Base-by-base conservation (phyloP, 2,113 vertebrate species). In the Oryzias woworae region DNA sequence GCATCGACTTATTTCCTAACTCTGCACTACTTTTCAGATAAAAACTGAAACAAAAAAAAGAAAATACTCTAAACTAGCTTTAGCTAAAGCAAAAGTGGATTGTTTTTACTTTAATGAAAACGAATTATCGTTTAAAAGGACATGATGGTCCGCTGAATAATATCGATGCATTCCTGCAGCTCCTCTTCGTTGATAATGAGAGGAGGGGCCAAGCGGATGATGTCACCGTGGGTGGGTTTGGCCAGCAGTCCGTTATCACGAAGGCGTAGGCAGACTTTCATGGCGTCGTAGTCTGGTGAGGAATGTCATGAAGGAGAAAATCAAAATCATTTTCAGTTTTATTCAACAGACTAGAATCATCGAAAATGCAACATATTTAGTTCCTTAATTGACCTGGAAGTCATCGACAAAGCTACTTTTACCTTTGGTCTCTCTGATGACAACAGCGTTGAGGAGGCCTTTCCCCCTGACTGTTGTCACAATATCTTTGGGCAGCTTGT, bases 391-490 rank as follows among this genome's bases (percentile, higher is more conserved):
- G 20, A 20, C 20, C 20, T 20, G 20, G 20, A 20, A 20, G 20
- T 20, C 20, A 20, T 20, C 20, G 20, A 20, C 20, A 20, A 20
- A 20, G 17, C 5, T 17, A n/a, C 14, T 5, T 36, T 10, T 80
- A 98, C 97, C 95, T 96, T 95, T 94, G 13, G 95, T 98, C 82
- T 96, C 92, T 53, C 93, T 93, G 72, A 99, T 98, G 18, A 96
- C 91, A 1, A 99, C 85, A 7, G 97, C 97, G 50, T 98, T 99
- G 5, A 99, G 81, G 5, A 99, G 89, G 3, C 97, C 97, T 88
- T 86, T 98, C 12, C 97, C 97, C 73, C 97, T 81, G 1, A 98
- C 95, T 3, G 76, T 49, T 2, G 93, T 91, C 16, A 99, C 95
- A 0, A 99, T 81, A 23, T 97, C 94, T 52, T 93, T 94, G 0